A percentile compares a stretch with the other conserved stretches of the same genome.
Conservation (phyloP, 2,113 vertebrate genomes). For the Zeus faber region DNA sequence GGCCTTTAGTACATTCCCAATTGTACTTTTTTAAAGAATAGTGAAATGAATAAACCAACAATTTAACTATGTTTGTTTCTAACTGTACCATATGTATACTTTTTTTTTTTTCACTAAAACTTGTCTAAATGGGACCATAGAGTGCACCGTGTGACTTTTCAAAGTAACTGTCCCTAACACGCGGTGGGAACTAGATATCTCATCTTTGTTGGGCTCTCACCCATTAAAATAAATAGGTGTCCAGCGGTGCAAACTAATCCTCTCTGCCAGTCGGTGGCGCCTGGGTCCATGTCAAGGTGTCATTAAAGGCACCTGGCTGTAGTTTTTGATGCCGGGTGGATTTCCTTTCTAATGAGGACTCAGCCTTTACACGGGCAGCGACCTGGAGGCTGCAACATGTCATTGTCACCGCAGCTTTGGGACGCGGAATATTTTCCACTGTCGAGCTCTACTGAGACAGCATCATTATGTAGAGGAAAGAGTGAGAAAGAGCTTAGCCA, state of each 20-base stretch:
- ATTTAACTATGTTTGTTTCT: too few relatives aligned
- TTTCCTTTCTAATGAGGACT: constrained; percentile 66
- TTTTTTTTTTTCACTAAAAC: too few relatives aligned
- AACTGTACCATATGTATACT: too few relatives aligned
- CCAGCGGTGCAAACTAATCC: constrained; percentile 34
- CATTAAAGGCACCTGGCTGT: constrained; percentile 58
- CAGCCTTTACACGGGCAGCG: constrained; percentile 51
- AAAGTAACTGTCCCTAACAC: too few relatives aligned
- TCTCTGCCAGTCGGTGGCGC: constrained; percentile 43
- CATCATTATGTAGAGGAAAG: constrained; percentile 60
- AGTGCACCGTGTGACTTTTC: too few relatives aligned
- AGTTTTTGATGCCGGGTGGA: constrained; percentile 62
- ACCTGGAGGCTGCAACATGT: constrained; percentile 41
- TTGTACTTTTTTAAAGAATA: too few relatives aligned
- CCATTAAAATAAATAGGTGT: neutral
- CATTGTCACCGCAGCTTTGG: constrained; percentile 43
- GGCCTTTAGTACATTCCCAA: too few relatives aligned
- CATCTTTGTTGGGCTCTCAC: too few relatives aligned
- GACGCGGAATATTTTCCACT: constrained; percentile 47
- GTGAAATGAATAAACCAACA: too few relatives aligned
- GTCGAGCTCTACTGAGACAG: constrained; percentile 33
- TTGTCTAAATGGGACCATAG: too few relatives aligned
- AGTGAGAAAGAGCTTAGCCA: constrained; percentile 26
- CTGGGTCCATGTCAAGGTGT: constrained; percentile 54
- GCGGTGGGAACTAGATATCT: too few relatives aligned